phyloP scores from a whole-genome alignment of 2,113 vertebrate species.

The Campylomormyrus tamandua region DNA sequence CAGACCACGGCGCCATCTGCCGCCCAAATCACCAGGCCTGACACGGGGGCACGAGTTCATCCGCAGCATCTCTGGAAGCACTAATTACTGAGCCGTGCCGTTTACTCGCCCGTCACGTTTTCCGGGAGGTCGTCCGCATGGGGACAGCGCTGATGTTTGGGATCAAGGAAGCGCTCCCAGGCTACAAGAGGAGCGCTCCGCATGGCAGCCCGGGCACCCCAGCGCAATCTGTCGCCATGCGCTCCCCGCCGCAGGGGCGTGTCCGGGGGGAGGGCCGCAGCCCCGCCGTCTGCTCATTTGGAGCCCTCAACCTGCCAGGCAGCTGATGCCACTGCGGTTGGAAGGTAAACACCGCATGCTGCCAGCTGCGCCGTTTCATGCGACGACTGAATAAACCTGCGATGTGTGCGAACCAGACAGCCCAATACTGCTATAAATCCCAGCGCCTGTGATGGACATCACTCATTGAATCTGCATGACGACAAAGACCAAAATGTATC shows the following conservation, averaged over 20 bases:
- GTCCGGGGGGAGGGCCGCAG: slow-evolving; percentile 33
- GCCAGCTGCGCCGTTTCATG: background rate
- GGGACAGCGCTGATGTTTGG: background rate
- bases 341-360: background rate
- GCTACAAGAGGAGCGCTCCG: slow-evolving; percentile 46
- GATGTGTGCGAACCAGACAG: background rate
- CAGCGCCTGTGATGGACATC: background rate
- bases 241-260: slow-evolving; percentile 36
- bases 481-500: background rate
- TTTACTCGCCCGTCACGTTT: background rate
- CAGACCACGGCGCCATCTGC: background rate
- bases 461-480: background rate
- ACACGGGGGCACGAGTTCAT: background rate
- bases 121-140: background rate
- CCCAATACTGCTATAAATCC: background rate
- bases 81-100: background rate
- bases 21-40: background rate
- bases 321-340: background rate
- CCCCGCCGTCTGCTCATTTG: slow-evolving; percentile 23
- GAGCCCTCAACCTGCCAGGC: background rate
- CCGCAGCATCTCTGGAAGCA: background rate
- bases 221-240: slow-evolving; percentile 39
- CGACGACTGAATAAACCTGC: background rate
- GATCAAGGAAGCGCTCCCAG: slow-evolving; percentile 38
- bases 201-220: slow-evolving; percentile 43